These are phyloP conservation scores for Lucinisca nassula DNA, from an alignment of 2,888 invertebrate genomes.

Conservation along the genomic window DNA sequence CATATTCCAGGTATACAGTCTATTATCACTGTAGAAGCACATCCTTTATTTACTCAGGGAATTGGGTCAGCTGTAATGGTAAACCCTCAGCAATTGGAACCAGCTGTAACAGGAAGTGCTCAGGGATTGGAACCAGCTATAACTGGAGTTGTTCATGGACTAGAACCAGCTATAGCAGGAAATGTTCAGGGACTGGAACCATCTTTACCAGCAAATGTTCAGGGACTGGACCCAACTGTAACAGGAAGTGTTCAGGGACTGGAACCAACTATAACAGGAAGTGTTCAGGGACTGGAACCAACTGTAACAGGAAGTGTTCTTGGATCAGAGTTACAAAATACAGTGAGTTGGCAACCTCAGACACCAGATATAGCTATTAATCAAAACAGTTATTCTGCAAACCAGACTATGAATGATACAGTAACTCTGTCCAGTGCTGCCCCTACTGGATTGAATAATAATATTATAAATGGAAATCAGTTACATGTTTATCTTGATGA, in stretches of 20 bases:
- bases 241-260: background rate
- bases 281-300: background rate
- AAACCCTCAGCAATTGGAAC: too few species aligned
- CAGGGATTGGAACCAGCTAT: too few species aligned
- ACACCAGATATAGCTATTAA: background rate
- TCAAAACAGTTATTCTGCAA: background rate
- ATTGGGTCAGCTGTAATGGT: too few species aligned
- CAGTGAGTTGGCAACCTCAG: too few species aligned
- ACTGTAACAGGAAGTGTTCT: background rate
- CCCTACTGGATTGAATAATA: too few species aligned
- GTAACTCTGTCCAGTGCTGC: background rate
- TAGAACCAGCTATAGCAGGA: too few species aligned
- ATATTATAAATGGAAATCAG: too few species aligned
- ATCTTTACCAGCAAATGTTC: background rate
- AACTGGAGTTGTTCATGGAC: too few species aligned
- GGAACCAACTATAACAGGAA: background rate
- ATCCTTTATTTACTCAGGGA: background rate
- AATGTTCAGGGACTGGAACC: background rate
- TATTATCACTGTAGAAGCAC: slow-evolving; percentile 12
- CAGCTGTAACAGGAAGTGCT: too few species aligned
- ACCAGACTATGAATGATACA: background rate
- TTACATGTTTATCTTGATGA: too few species aligned
- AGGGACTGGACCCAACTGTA: background rate
- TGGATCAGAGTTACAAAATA: background rate
- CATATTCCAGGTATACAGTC: slow-evolving; percentile 27